phyloP scores from a whole-genome alignment of 2,797 vertebrate species.

The Microhierax caerulescens region DNA sequence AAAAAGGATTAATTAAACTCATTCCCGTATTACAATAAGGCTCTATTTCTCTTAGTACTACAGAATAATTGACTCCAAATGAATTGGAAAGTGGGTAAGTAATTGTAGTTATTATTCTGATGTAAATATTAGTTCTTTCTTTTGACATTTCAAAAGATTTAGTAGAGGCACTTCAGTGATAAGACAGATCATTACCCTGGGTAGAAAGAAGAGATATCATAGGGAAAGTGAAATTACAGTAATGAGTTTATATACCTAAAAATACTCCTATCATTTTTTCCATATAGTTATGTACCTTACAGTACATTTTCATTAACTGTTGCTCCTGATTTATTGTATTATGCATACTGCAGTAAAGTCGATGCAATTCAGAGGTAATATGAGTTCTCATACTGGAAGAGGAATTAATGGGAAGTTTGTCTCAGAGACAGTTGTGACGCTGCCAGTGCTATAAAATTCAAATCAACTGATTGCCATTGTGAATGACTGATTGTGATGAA shows the following conservation, averaged over 20 bases:
- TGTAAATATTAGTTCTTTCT: slow-evolving; percentile 80
- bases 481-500: background rate
- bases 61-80: slow-evolving; percentile 72
- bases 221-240: slow-evolving; percentile 68
- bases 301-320: slow-evolving; percentile 41
- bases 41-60: slow-evolving; percentile 61
- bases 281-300: slow-evolving; percentile 7
- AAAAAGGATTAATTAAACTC: slow-evolving; percentile 84
- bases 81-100: slow-evolving; percentile 70
- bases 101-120: slow-evolving; percentile 82
- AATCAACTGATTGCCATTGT: background rate
- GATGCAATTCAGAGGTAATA: background rate
- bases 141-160: slow-evolving; percentile 71
- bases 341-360: background rate
- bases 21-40: slow-evolving; percentile 68
- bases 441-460: background rate
- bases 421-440: background rate
- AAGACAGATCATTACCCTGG: slow-evolving; percentile 53
- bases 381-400: background rate
- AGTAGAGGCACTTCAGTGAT: slow-evolving; percentile 52
- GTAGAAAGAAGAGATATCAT: slow-evolving; percentile 61
- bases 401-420: background rate
- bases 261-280: slow-evolving; percentile 31
- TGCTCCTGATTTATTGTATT: background rate
- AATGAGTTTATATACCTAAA: slow-evolving; percentile 68